A percentile compares a stretch with the other conserved stretches of the same genome.
These are phyloP conservation scores for Saccopteryx bilineata DNA, from an alignment of 2,113 vertebrate species.

Conservation along the genomic window DNA sequence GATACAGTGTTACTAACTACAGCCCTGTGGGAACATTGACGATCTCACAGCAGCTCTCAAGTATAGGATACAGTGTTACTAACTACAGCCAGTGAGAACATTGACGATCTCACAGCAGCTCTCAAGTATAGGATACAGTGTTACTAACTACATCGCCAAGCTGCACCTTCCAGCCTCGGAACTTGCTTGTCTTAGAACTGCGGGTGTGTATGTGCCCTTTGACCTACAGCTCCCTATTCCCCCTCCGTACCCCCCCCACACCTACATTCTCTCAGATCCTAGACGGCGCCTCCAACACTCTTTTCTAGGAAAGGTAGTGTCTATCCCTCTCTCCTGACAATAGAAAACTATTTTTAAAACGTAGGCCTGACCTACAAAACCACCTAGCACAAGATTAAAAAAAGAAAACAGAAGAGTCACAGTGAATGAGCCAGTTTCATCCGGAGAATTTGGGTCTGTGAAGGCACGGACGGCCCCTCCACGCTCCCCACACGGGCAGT, in stretches of 20 bases:
- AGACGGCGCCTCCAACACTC: not conserved
- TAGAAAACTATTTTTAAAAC: not conserved
- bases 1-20: too few species aligned
- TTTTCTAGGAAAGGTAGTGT: not conserved
- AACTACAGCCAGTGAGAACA: too few species aligned
- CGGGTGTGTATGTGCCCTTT: not conserved
- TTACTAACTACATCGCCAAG: too few species aligned
- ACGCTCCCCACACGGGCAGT: not conserved
- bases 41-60: too few species aligned
- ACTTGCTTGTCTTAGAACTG: not conserved
- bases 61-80: too few species aligned
- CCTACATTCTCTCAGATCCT: not conserved
- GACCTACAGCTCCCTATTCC: not conserved
- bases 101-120: too few species aligned
- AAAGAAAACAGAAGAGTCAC: not conserved
- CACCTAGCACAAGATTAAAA: not conserved
- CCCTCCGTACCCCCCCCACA: not conserved
- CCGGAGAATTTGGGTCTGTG: not conserved
- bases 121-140: too few species aligned
- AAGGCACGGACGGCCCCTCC: not conserved
- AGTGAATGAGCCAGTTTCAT: not conserved
- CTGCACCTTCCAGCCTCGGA: not conserved
- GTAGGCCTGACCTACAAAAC: not conserved
- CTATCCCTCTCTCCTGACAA: not conserved
- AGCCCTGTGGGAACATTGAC: too few species aligned